Conservation (phyloP, 2,113 vertebrate species). For the Muntiacus muntjak region DNA sequence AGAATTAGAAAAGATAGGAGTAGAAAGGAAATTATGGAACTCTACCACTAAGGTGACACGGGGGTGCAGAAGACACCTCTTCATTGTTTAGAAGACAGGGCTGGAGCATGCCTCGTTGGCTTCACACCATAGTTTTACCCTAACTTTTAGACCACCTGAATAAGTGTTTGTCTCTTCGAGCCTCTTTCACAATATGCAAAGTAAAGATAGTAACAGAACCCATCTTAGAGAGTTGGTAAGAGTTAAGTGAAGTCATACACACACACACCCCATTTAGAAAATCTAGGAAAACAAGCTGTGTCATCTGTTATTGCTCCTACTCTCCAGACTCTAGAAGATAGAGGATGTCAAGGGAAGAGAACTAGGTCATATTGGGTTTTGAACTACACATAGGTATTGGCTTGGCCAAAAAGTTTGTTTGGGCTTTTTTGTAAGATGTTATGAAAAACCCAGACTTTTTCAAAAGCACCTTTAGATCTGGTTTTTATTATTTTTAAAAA, state of each 20-base stretch:
- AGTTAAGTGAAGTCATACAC: not conserved
- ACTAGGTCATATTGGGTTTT: not conserved
- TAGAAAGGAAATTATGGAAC: not conserved
- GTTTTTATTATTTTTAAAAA: not conserved
- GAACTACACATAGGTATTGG: not conserved
- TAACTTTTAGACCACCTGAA: not conserved
- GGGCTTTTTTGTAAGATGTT: not conserved
- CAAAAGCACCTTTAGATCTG: not conserved
- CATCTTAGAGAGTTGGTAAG: not conserved
- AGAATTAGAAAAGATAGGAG: not conserved
- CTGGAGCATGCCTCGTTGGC: not conserved
- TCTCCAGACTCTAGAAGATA: not conserved
- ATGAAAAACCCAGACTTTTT: not conserved
- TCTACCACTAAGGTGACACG: not conserved
- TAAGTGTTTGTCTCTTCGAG: not conserved
- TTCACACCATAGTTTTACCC: not conserved
- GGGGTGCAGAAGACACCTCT: not conserved
- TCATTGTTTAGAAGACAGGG: not conserved
- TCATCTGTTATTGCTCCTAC: not conserved
- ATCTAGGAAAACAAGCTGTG: not conserved
- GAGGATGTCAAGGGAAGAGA: not conserved
- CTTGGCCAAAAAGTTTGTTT: not conserved
- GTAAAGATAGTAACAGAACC: not conserved
- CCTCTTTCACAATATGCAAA: not conserved
- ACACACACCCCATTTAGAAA: not conserved